Evolutionary conservation across 2,113 vertebrate genomes (phyloP).

Genomic region (Clinocottus analis): DNA sequence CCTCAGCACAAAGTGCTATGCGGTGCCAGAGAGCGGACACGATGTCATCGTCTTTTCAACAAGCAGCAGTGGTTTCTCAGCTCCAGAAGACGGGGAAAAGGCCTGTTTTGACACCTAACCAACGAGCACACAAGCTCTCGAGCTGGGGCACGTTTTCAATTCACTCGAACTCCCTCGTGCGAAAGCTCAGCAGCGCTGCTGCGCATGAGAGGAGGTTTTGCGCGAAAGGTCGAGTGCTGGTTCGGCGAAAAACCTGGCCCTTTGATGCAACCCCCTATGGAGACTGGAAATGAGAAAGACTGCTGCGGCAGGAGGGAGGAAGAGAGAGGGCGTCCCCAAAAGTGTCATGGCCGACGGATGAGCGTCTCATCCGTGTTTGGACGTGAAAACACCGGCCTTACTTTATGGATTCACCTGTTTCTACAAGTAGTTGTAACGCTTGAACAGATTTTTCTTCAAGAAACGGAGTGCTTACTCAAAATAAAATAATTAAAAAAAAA

Average conservation of each 20-base stretch:
- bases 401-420: constrained; percentile 19
- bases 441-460: neutral
- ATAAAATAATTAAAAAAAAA: constrained; percentile 16
- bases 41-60: constrained; percentile 32
- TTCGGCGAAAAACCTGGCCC: constrained; percentile 84
- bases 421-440: constrained; percentile 21
- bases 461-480: constrained; percentile 27
- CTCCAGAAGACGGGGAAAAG: constrained; percentile 83
- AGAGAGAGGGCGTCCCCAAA: constrained; percentile 64
- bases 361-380: constrained; percentile 8
- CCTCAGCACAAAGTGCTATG: constrained; percentile 78
- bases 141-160: constrained; percentile 37
- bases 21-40: constrained; percentile 60
- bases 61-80: constrained; percentile 80
- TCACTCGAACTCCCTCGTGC: constrained; percentile 68
- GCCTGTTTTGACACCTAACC: constrained; percentile 85
- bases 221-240: constrained; percentile 78
- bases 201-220: constrained; percentile 67
- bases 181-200: constrained; percentile 66
- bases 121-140: constrained; percentile 11
- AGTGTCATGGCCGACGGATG: constrained; percentile 38
- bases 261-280: constrained; percentile 84
- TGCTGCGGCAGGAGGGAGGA: constrained; percentile 66
- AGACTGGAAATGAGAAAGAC: constrained; percentile 83
- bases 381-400: constrained; percentile 17